These are phyloP conservation scores for Champsocephalus gunnari DNA, from an alignment of 2,797 vertebrate species.

Conservation along the genomic window DNA sequence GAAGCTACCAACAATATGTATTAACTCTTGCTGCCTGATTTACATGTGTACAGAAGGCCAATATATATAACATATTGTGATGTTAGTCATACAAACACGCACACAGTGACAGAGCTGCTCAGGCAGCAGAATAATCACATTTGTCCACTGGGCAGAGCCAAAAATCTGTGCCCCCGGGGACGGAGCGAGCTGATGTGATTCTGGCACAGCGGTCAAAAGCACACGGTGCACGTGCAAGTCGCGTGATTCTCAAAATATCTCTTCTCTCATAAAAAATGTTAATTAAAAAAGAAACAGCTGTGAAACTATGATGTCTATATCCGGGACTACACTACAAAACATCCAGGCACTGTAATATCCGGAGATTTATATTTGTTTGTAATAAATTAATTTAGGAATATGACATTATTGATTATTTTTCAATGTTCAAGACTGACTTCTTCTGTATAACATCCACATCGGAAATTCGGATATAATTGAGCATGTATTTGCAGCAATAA, in stretches of 20 bases:
- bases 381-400: not conserved
- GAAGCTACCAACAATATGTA: slow-evolving; percentile 20
- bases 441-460: not conserved
- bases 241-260: slow-evolving; percentile 23
- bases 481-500: slow-evolving; percentile 3
- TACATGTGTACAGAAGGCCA: slow-evolving; percentile 13
- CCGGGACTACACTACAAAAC: not conserved
- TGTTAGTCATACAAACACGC: slow-evolving; percentile 30
- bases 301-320: slow-evolving; percentile 14
- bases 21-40: slow-evolving; percentile 30
- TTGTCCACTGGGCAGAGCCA: slow-evolving; percentile 49
- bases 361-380: slow-evolving; percentile 7
- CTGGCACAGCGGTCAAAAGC: slow-evolving; percentile 45
- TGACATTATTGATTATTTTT: not conserved
- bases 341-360: not conserved
- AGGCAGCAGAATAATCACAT: slow-evolving; percentile 49
- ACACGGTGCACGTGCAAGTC: slow-evolving; percentile 21
- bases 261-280: not conserved
- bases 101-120: slow-evolving; percentile 22
- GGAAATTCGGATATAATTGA: not conserved
- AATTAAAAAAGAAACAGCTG: slow-evolving; percentile 12
- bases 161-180: slow-evolving; percentile 26
- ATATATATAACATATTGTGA: slow-evolving; percentile 17
- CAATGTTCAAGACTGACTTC: not conserved
- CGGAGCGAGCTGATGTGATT: slow-evolving; percentile 46